Conservation (phyloP, 2,113 vertebrate genomes). For the Mustela lutreola region DNA sequence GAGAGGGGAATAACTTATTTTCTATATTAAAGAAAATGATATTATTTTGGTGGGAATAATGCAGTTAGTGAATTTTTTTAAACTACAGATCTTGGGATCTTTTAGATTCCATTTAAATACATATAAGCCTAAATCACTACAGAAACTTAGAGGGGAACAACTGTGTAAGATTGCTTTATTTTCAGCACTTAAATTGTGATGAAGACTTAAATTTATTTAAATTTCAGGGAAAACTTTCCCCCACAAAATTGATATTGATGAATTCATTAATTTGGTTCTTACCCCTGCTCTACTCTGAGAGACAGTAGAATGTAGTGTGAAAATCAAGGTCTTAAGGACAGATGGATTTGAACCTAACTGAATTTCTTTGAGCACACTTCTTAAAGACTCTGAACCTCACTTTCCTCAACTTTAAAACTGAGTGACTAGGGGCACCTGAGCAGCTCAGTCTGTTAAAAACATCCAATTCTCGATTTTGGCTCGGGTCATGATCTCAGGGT, state of each 20-base stretch:
- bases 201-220: conserved; percentile 13
- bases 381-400: neutral
- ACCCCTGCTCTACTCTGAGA: conserved; percentile 54
- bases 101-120: conserved; percentile 39
- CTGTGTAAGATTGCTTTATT: conserved; percentile 16
- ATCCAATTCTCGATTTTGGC: neutral
- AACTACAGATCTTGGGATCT: neutral
- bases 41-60: conserved; percentile 7
- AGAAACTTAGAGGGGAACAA: conserved; percentile 12
- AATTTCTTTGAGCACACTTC: neutral
- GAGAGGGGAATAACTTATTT: conserved; percentile 25
- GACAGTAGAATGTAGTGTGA: conserved; percentile 6
- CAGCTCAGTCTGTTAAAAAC: neutral
- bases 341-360: neutral
- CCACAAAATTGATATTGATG: conserved; percentile 4
- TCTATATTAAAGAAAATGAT: conserved; percentile 40
- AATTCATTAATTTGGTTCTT: conserved; percentile 42
- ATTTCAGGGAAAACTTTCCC: neutral
- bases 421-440: neutral
- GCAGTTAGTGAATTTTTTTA: neutral
- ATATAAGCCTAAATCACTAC: neutral
- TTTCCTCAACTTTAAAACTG: neutral
- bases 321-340: neutral
- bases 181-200: conserved; percentile 31
- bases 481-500: neutral